Conservation (phyloP, 2,113 vertebrate species). For the Hypanus sabinus region DNA sequence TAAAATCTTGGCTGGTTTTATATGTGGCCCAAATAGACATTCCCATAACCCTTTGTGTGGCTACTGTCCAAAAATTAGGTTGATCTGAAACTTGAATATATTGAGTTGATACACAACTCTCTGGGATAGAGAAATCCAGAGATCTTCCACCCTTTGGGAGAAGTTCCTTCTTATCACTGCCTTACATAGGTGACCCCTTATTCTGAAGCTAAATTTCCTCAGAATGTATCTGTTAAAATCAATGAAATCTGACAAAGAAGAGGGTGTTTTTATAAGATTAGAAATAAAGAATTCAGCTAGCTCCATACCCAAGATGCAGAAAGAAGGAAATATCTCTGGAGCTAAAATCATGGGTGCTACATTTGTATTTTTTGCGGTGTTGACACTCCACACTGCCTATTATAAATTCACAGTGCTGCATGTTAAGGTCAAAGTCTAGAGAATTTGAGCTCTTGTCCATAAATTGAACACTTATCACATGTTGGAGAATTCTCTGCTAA, state of each 20-base stretch:
- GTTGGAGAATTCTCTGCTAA: background rate
- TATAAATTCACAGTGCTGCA: background rate
- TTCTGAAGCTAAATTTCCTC: background rate
- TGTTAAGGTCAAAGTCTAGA: background rate
- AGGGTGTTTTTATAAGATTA: background rate
- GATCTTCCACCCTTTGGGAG: background rate
- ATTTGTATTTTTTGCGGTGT: background rate
- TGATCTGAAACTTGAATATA: too few relatives aligned
- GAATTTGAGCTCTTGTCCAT: constrained; percentile 8
- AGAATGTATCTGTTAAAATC: background rate
- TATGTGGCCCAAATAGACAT: too few relatives aligned
- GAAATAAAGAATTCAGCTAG: background rate
- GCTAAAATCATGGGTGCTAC: background rate
- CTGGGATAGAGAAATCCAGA: too few relatives aligned
- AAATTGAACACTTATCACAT: constrained; percentile 3
- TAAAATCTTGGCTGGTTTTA: too few relatives aligned
- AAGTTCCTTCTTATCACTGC: too few relatives aligned
- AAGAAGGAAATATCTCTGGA: background rate
- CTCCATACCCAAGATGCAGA: background rate
- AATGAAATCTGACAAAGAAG: background rate
- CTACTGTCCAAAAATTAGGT: too few relatives aligned
- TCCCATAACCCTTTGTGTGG: too few relatives aligned
- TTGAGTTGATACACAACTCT: too few relatives aligned
- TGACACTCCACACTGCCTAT: background rate
- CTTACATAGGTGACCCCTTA: too few relatives aligned